These are phyloP conservation scores for Oreochromis aureus DNA, from an alignment of 2,113 vertebrate species.

Conservation along the genomic window DNA sequence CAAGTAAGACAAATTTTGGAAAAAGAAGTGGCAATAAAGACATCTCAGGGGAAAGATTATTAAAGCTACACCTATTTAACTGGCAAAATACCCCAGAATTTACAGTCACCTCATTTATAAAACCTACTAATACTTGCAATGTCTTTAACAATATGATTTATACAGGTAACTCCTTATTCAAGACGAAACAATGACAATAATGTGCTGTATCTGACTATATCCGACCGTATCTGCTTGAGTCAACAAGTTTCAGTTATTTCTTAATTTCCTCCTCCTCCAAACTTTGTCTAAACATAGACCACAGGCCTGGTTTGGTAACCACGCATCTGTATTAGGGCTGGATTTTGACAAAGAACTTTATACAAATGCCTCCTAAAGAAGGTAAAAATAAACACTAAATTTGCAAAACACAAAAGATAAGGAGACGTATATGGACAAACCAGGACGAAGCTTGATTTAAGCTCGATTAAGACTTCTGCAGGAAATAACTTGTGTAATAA, in stretches of 20 bases:
- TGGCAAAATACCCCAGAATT: not conserved
- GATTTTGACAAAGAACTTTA: not conserved
- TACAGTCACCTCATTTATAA: not conserved
- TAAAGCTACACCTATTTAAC: not conserved
- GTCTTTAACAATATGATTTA: not conserved
- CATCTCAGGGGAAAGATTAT: not conserved
- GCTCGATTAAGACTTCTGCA: not conserved
- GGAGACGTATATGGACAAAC: not conserved
- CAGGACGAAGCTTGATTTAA: not conserved
- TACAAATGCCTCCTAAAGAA: not conserved
- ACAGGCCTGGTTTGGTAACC: not conserved
- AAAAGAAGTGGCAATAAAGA: not conserved
- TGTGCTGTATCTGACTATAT: not conserved
- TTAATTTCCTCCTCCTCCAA: not conserved
- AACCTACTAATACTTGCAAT: not conserved
- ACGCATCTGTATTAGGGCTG: not conserved
- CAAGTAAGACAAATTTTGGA: not conserved
- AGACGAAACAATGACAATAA: not conserved
- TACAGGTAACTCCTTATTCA: not conserved
- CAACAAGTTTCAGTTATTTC: not conserved
- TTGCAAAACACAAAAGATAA: not conserved
- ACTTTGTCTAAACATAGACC: not conserved
- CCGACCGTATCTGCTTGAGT: accelerated
- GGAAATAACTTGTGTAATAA: not conserved
- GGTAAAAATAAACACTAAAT: not conserved